Base-by-base conservation (phyloP, 2,113 vertebrate species). In the Numenius arquata region DNA sequence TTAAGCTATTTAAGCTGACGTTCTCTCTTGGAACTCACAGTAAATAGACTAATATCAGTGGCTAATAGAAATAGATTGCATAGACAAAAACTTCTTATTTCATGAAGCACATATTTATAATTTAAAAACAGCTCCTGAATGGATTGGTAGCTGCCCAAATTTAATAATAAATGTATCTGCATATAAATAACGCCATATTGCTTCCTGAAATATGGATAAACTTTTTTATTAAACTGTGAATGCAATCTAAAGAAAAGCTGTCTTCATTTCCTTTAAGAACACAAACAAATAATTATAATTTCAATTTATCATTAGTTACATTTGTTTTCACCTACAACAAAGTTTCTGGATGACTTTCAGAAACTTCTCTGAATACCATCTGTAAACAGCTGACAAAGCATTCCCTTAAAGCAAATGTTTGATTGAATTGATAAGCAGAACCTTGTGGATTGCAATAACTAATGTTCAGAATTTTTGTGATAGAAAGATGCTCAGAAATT, bases 141-240 rank as follows among this genome's bases (percentile, higher is more conserved):
- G 48, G 62, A 75, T 91, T 91, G 77, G 84, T 78, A 80, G 74
- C 34, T 61, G 15, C 48, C 43, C 55, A 93, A 77, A 89, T 96
- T 88, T 94, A 94, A 97, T 82, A 96, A 93, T 59, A 94, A 89
- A 83, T 74, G n/a, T n/a, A 94, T 97, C 90, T 96, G 92, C 93
- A 97, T 95, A 93, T 88, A 95, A 95, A 96, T 93, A 76, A 74
- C 87, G 68, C 45, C 67, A 90, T 75, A 83, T 34, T 93, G 81
- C 80, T 67, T 94, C 27, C 86, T 96, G 88, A 96, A 96, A 94
- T 77, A 92, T 47, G 68, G 61, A 94, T 94, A 91, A 62, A 77
- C 29, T 58, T 78, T 84, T 91, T 88, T 86, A 96, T 88, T 89
- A 71, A 89, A 89, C 65, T 75, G 23, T 88, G 80, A 94, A 86